Conservation (phyloP, 2,888 invertebrate genomes). For the Archips xylosteana region DNA sequence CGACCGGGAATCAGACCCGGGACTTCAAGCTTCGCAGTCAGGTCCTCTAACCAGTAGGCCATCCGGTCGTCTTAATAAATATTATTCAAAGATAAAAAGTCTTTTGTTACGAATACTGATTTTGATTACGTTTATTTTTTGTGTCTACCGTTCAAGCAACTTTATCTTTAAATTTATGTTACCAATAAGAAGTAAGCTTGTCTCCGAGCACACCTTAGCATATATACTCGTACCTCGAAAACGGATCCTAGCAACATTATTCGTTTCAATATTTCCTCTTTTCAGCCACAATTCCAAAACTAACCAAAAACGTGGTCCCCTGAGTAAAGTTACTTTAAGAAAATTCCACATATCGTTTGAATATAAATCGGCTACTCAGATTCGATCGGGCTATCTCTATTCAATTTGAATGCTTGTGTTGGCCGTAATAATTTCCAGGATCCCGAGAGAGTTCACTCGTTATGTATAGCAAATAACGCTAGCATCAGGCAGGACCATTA, state of each 20-base stretch:
- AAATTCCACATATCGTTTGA: constrained; percentile 46
- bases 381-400: constrained; percentile 49
- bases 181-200: not conserved
- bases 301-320: constrained; percentile 27
- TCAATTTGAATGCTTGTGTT: constrained; percentile 53
- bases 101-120: too few relatives aligned
- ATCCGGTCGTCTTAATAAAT: too few relatives aligned
- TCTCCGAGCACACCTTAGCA: not conserved
- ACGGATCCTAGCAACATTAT: not conserved
- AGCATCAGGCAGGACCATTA: constrained; percentile 8
- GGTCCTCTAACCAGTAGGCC: too few relatives aligned
- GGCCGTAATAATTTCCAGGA: constrained; percentile 34
- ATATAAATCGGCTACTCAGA: constrained; percentile 56
- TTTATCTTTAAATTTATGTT: too few relatives aligned
- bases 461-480: constrained; percentile 23
- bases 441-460: constrained; percentile 29
- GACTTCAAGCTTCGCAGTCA: too few relatives aligned
- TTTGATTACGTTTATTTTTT: too few relatives aligned
- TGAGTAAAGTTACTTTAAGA: constrained; percentile 36
- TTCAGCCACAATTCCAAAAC: constrained; percentile 8
- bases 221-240: too few relatives aligned
- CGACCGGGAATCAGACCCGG: too few relatives aligned
- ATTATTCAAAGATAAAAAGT: too few relatives aligned
- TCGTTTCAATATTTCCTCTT: not conserved
- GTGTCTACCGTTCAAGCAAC: too few relatives aligned